Conservation (phyloP, 35 echinoderm and acorn worm genomes). For the Eucidaris tribuloides region DNA sequence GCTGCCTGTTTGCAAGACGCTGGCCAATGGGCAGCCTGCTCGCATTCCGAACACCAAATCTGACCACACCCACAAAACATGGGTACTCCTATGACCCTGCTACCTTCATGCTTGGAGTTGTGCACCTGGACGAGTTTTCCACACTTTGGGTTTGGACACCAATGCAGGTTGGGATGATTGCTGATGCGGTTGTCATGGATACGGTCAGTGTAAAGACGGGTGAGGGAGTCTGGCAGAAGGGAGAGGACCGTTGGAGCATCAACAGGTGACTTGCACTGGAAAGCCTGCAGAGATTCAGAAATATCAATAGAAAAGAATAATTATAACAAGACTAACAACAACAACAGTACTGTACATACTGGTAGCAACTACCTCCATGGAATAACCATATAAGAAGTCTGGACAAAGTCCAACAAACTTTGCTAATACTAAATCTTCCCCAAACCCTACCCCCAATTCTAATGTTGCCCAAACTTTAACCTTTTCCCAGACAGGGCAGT, state of each 20-base stretch:
- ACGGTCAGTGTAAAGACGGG: slow-evolving; percentile 12
- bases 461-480: too few relatives aligned
- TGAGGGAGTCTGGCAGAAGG: slow-evolving; percentile 27
- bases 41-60: slow-evolving; percentile 52
- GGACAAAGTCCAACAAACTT: too few relatives aligned
- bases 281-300: too few relatives aligned
- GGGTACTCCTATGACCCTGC: slow-evolving; percentile 19
- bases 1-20: slow-evolving; percentile 69
- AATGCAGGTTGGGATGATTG: slow-evolving; percentile 30
- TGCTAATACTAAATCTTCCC: too few relatives aligned
- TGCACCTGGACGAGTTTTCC: slow-evolving; percentile 46
- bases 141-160: slow-evolving; percentile 70
- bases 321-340: too few relatives aligned
- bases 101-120: background rate
- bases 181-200: slow-evolving; percentile 29
- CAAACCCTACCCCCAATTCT: too few relatives aligned
- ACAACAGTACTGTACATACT: too few relatives aligned
- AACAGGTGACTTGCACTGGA: slow-evolving; percentile 25
- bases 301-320: too few relatives aligned
- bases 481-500: too few relatives aligned
- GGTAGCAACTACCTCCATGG: too few relatives aligned
- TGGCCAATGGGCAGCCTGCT: slow-evolving; percentile 73
- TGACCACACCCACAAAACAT: slow-evolving; percentile 67
- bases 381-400: too few relatives aligned
- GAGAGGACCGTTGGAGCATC: slow-evolving; percentile 56